A percentile compares a stretch with the other conserved stretches of the same genome.
phyloP scores from a whole-genome alignment of 2,888 invertebrate species.

The Leucania comma region DNA sequence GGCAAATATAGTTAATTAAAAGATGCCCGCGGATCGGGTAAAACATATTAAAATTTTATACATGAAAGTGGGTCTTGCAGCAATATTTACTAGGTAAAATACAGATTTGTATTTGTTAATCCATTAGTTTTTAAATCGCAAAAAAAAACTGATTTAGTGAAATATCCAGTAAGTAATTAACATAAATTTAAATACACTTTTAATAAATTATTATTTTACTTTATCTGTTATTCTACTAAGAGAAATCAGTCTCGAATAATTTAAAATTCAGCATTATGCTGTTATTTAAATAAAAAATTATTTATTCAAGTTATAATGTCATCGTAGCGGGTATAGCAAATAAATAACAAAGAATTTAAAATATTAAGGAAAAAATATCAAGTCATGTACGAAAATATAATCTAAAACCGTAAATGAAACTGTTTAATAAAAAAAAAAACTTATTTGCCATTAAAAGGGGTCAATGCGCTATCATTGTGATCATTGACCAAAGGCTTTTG shows the following conservation, averaged over 20 bases:
- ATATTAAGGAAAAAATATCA: constrained; percentile 2
- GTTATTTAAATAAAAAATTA: too few species aligned
- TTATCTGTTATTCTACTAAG: background rate
- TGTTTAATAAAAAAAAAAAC: constrained; percentile 12
- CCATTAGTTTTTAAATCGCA: too few species aligned
- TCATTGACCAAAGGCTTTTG: constrained; percentile 37
- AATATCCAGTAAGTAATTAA: too few species aligned
- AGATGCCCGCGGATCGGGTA: too few species aligned
- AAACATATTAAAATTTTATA: too few species aligned
- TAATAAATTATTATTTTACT: background rate
- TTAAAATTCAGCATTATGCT: too few species aligned
- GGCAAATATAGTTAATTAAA: too few species aligned
- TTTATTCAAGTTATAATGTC: too few species aligned
- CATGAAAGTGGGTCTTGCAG: too few species aligned
- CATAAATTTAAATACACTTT: background rate
- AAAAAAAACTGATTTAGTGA: too few species aligned
- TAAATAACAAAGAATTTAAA: constrained; percentile 3
- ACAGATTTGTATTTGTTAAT: too few species aligned
- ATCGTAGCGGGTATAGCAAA: background rate
- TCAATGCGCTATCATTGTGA: constrained; percentile 43
- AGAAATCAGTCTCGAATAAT: background rate
- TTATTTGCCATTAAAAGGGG: constrained; percentile 18
- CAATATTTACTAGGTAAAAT: too few species aligned
- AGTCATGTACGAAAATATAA: constrained; percentile 14
- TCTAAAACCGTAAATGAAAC: background rate